Evolutionary conservation across 2,888 invertebrate genomes (phyloP).

Genomic region (Drosophila suboccidentalis): DNA sequence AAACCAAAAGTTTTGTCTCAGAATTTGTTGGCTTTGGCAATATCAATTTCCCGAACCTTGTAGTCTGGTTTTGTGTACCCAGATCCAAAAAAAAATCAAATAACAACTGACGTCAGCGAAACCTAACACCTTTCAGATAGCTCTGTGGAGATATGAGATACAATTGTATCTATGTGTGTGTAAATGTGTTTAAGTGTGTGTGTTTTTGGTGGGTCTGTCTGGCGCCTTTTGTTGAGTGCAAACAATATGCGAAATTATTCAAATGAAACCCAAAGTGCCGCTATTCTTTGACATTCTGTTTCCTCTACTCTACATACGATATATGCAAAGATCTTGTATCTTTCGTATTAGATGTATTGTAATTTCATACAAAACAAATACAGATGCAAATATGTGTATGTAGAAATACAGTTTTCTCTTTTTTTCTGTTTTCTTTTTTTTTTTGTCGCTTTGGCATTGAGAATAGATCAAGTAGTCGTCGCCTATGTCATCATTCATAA

Average conservation of each 20-base stretch:
- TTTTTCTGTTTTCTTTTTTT: background rate
- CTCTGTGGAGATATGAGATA: conserved; percentile 48
- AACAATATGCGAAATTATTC: conserved; percentile 78
- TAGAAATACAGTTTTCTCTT: background rate
- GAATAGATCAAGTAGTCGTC: conserved; percentile 57
- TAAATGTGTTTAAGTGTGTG: conserved; percentile 7
- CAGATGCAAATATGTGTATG: background rate
- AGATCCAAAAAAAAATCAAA: conserved; percentile 25
- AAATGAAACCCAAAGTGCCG: conserved; percentile 51
- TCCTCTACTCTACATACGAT: background rate
- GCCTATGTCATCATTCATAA: conserved; percentile 46
- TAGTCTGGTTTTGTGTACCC: conserved; percentile 21
- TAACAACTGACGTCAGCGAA: conserved; percentile 66
- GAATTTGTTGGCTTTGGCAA: conserved; percentile 2
- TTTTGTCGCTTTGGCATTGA: conserved; percentile 5
- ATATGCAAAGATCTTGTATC: conserved; percentile 14
- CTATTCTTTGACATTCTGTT: conserved; percentile 20
- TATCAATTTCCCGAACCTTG: conserved; percentile 4
- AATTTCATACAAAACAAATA: conserved; percentile 9
- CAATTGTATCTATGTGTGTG: conserved; percentile 35
- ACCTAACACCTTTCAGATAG: conserved; percentile 66
- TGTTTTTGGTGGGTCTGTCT: conserved; percentile 23
- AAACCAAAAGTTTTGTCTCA: conserved; percentile 1
- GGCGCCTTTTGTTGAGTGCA: conserved; percentile 59
- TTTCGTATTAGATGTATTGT: conserved; percentile 6